Base-by-base conservation (phyloP, 2,113 vertebrate genomes). In the Nematolebias whitei region DNA sequence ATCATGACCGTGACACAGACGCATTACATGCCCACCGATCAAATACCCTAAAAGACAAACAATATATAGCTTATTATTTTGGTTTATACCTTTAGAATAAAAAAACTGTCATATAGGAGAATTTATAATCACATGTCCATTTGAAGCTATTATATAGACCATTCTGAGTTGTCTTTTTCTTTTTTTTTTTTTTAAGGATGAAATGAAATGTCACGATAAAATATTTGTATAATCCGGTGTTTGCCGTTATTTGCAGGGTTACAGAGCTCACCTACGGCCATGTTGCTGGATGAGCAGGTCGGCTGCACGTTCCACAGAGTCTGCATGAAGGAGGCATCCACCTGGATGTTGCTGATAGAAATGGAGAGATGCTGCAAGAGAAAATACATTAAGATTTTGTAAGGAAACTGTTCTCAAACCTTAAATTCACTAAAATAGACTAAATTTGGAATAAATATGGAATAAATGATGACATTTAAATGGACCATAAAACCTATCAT, bases 251-350 rank as follows among this genome's bases (percentile, higher is more conserved):
- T 52, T 16, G 29, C 11, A 29, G 12, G 14, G 20, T 12, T 12
- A 8, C 12, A 12, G 45, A 63, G 83, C 92, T 86, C 87, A 95
- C 97, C 97, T 92, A 98, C 96, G 63, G 94, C 92, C 65, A 96
- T 80, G 83, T 53, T 96, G 82, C 95, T 92, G 83, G 96, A 94
- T 20, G 97, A 98, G 84, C 95, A 96, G 0, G 96, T 98, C 9
- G 96, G 97, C 85, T 98, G 96, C 39, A 98, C 95, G 24, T 99
- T 99, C 97, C 97, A 99, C 56, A 99, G 90, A 0, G 97, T 98
- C 74, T 99, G 97, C 94, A 98, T 97, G 77, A 99, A 99, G 80
- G 97, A 98, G 39, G 97, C 97, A 57, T 99, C 97, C 85, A 98
- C 97, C 47, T 95, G 93, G 88, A 94, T 93, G 84, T 84, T 95